Percentiles rank a stretch among this genome's conserved stretches.
phyloP scores from a whole-genome alignment of 2,797 vertebrate genomes.

The Phalanger gymnotis region DNA sequence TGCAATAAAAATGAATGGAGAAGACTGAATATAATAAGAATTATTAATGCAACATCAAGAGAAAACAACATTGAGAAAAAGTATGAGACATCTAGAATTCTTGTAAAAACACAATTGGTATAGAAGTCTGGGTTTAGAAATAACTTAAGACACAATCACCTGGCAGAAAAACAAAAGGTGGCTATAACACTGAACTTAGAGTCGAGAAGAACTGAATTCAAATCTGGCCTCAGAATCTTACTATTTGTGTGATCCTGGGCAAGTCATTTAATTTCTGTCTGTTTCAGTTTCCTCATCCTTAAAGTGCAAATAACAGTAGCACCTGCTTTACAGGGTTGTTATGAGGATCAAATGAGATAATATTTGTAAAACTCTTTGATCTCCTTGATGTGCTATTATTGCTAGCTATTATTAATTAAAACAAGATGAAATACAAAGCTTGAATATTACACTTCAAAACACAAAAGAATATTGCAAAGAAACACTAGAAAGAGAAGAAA shows the following conservation, averaged over 20 bases:
- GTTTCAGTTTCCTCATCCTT: background rate
- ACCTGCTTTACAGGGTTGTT: background rate
- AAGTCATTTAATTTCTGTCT: background rate
- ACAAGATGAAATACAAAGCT: too few relatives aligned
- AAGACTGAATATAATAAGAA: background rate
- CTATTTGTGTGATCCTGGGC: background rate
- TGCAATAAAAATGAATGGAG: background rate
- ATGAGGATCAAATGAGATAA: too few relatives aligned
- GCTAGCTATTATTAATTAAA: too few relatives aligned
- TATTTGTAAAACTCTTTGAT: too few relatives aligned
- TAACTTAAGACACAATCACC: background rate
- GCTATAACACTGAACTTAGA: background rate
- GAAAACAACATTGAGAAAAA: background rate
- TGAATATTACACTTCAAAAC: too few relatives aligned
- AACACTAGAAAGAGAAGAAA: too few relatives aligned
- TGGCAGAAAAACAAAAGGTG: background rate
- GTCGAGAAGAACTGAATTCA: background rate
- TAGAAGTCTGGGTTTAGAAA: background rate
- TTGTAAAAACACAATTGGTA: background rate
- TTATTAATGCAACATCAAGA: background rate
- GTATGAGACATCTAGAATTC: background rate
- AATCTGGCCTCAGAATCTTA: background rate
- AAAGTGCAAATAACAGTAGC: background rate
- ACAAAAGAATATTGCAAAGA: too few relatives aligned
- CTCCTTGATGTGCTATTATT: too few relatives aligned